Evolutionary conservation across 2,888 invertebrate species (phyloP).

Genomic region (Macrosoma leucophasiata): DNA sequence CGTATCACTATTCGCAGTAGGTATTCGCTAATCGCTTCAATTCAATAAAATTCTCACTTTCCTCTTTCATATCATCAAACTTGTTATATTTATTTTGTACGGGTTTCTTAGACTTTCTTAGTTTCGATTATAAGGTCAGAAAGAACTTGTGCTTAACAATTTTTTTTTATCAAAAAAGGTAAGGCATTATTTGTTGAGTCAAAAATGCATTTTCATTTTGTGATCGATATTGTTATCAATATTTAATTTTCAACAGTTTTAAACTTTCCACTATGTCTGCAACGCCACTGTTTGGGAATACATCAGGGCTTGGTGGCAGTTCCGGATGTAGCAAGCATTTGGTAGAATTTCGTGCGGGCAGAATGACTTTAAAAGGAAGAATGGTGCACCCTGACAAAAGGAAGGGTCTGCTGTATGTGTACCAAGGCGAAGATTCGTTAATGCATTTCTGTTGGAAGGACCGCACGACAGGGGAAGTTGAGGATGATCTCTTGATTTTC

Average conservation of each 20-base stretch:
- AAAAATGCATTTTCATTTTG: neutral
- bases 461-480: conserved; percentile 91
- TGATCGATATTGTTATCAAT: too few relatives aligned
- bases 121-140: neutral
- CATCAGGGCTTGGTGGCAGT: conserved; percentile 84
- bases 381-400: conserved; percentile 96
- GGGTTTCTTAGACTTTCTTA: neutral
- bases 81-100: neutral
- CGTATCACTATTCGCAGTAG: too few relatives aligned
- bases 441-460: conserved; percentile 99
- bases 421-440: conserved; percentile 96
- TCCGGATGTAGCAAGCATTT: conserved; percentile 91
- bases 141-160: neutral
- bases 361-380: conserved; percentile 95
- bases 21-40: too few relatives aligned
- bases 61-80: too few relatives aligned
- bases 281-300: conserved; percentile 84
- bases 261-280: conserved; percentile 70
- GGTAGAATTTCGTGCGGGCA: conserved; percentile 96
- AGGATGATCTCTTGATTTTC: conserved; percentile 98
- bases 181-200: too few relatives aligned
- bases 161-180: neutral
- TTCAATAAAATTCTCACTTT: too few relatives aligned
- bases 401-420: conserved; percentile 95
- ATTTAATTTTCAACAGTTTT: conserved; percentile 17